Percentiles rank a stretch among this genome's conserved stretches.
Conservation (phyloP, 2,888 invertebrate genomes). For the Deilephila elpenor region DNA sequence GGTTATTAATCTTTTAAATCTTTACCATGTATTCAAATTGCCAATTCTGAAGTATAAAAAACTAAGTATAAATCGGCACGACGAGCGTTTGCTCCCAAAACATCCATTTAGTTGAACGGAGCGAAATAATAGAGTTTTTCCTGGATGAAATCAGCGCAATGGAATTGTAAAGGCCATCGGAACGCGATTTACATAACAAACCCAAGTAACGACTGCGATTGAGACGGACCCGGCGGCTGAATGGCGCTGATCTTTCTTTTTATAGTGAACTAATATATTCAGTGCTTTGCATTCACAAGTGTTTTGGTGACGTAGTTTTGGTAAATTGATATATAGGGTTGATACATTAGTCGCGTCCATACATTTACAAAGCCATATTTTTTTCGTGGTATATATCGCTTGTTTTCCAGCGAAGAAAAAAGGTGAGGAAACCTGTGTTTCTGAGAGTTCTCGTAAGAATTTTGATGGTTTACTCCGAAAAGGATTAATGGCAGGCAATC, state of each 20-base stretch:
- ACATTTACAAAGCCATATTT: no score
- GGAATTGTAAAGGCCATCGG: slow-evolving; percentile 51
- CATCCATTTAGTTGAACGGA: slow-evolving; percentile 25
- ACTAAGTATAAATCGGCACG: not conserved
- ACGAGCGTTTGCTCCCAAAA: slow-evolving; percentile 17
- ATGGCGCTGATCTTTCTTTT: slow-evolving; percentile 10
- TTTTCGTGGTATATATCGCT: no score
- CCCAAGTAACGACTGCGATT: slow-evolving; percentile 49
- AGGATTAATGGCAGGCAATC: no score
- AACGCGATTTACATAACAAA: slow-evolving; percentile 61
- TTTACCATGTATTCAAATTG: no score
- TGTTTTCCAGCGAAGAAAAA: no score
- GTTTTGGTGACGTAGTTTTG: not conserved
- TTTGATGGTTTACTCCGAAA: no score
- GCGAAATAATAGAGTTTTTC: slow-evolving; percentile 13
- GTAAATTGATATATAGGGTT: not conserved
- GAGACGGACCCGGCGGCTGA: slow-evolving; percentile 34
- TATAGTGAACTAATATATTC: not conserved
- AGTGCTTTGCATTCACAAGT: not conserved
- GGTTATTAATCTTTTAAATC: no score
- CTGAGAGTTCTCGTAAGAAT: no score
- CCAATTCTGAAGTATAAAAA: not conserved
- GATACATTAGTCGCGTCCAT: no score
- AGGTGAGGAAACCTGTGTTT: no score
- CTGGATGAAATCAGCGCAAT: slow-evolving; percentile 43